These are phyloP conservation scores for Anthopleura xanthogrammica DNA, from an alignment of 92 coral and sea anemone genomes.

Conservation along the genomic window DNA sequence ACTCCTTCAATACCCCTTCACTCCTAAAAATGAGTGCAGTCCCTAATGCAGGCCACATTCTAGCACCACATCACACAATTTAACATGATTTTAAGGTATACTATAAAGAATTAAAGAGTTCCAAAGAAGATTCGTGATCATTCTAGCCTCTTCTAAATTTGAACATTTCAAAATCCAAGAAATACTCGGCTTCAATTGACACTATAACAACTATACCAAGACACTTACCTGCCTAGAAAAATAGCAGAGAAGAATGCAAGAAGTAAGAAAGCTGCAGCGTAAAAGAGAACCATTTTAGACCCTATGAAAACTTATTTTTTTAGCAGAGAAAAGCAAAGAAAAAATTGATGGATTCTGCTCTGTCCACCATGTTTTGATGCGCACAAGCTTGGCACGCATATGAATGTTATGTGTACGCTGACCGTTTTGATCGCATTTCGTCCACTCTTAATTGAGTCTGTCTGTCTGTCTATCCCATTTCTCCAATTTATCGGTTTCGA, in stretches of 20 bases:
- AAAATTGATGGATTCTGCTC: neutral
- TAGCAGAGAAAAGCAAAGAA: neutral
- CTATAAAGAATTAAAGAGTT: neutral
- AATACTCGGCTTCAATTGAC: neutral
- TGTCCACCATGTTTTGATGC: conserved; percentile 49
- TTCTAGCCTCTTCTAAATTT: neutral
- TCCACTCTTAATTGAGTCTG: too few relatives aligned
- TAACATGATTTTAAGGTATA: neutral
- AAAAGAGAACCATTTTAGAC: conserved; percentile 55
- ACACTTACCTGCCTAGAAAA: conserved; percentile 75
- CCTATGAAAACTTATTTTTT: neutral
- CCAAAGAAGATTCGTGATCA: neutral
- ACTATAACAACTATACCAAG: neutral
- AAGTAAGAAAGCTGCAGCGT: conserved; percentile 41
- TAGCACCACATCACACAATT: neutral
- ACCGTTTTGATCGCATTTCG: neutral
- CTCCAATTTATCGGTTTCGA: too few relatives aligned
- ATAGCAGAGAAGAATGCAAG: conserved; percentile 52
- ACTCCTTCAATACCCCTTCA: too few relatives aligned
- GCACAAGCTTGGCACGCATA: conserved; percentile 17
- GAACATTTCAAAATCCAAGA: neutral
- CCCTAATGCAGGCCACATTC: neutral
- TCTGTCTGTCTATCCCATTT: too few relatives aligned
- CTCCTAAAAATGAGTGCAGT: neutral
- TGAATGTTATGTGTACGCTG: conserved; percentile 2